Evolutionary conservation across 2,797 vertebrate species (phyloP), one percentile per base, ranked within the genome.

Genomic region (Chelon auratus): DNA sequence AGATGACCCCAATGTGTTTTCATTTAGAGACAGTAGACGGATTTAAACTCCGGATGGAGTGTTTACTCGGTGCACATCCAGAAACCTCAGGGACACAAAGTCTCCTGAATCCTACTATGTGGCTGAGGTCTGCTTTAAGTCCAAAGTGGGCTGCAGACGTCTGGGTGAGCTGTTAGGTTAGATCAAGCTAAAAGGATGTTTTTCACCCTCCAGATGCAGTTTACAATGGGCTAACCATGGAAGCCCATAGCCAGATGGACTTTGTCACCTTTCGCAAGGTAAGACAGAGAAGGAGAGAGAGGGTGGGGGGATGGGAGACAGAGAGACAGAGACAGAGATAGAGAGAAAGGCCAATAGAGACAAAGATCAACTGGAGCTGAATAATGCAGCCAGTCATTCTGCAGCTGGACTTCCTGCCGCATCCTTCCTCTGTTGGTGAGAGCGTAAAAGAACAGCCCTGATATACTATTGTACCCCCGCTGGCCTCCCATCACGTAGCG

Each of bases 231-330:
- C 24, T 80, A 57, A 79, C 52, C 56, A 54, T 53, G 54, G 87
- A 30, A 87, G 69, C 58, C 47, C 62, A n/a, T 66, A 68, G 83
- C 68, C 73, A 75, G 72, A 82, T 72, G 52, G 79, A 78, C 62
- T 80, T 81, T 79, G 69, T 63, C 81, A 78, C 70, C 63, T 43
- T 81, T 78, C 64, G 40, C 40, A 85, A 89, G 92, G 93, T 93
- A 91, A 90, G 84, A 70, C 8, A 62, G 71, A 76, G 47, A 80
- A 43, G 68, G 37, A 51, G n/a, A 45, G 17, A 22, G 47, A 45
- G 10, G 56, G 56, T 3, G 24, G 36, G 37, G 30, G 30, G 30
- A 33, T 8, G 7, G 30, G 22, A 68, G 18, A 64, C 30, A 55
- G 18, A 58, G 30, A 64, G 18, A 59, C 15, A 22, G 33, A 36